Conservation (phyloP, 2,888 invertebrate genomes). For the Vesta saturnalis region DNA sequence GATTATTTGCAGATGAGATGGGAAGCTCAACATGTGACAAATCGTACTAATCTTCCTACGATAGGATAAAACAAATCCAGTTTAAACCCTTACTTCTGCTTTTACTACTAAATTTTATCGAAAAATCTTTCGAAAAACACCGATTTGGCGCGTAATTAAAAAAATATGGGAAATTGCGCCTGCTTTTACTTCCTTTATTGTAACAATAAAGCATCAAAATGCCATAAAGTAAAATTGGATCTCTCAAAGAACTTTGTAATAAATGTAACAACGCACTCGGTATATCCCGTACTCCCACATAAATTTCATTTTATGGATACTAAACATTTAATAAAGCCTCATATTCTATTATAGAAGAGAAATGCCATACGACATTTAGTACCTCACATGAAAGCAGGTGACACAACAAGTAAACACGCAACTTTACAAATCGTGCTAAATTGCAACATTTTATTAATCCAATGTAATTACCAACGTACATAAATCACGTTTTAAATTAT, state of each 20-base stretch:
- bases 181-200: constrained; percentile 20
- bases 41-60: constrained; percentile 18
- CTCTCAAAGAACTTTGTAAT: constrained; percentile 34
- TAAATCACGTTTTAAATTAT: constrained; percentile 1
- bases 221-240: constrained; percentile 36
- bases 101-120: constrained; percentile 7
- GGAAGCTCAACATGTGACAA: constrained; percentile 24
- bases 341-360: constrained; percentile 35
- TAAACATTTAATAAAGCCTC: constrained; percentile 40
- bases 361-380: constrained; percentile 34
- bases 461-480: not conserved
- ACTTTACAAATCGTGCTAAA: constrained; percentile 28
- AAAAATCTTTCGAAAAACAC: constrained; percentile 3
- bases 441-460: constrained; percentile 16
- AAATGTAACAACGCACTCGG: constrained; percentile 31
- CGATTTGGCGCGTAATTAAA: constrained; percentile 21
- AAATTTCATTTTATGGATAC: constrained; percentile 40
- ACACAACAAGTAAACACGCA: constrained; percentile 32
- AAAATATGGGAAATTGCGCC: constrained; percentile 14
- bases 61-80: constrained; percentile 10
- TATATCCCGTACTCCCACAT: constrained; percentile 35
- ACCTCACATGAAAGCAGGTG: constrained; percentile 32
- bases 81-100: constrained; percentile 11
- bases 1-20: constrained; percentile 21
- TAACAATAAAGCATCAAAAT: constrained; percentile 25